A percentile compares a stretch with the other conserved stretches of the same genome.
Conservation (phyloP, 37 sponge, comb jelly and placozoan species). For the Aphrocallistes beatrix region DNA sequence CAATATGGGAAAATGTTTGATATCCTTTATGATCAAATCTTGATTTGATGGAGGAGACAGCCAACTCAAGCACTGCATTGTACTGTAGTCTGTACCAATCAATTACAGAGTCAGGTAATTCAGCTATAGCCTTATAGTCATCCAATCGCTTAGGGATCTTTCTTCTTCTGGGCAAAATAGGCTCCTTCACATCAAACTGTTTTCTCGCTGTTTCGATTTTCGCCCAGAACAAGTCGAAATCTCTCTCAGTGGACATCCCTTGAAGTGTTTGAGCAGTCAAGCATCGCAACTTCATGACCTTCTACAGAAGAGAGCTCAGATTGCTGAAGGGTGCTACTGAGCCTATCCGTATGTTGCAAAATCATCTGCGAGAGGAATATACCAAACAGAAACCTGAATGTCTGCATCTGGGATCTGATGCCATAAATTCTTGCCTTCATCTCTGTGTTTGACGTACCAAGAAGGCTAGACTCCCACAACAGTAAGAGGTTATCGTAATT, state of each 20-base stretch:
- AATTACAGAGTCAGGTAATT: slow-evolving; percentile 2
- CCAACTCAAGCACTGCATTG: slow-evolving; percentile 28
- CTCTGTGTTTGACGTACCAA: slow-evolving; percentile 21
- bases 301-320: background rate
- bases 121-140: background rate
- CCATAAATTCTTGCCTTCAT: slow-evolving; percentile 27
- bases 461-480: slow-evolving; percentile 12
- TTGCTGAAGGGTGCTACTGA: slow-evolving; percentile 4
- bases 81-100: slow-evolving; percentile 21
- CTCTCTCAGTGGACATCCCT: background rate
- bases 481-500: background rate
- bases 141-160: slow-evolving; percentile 17
- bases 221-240: background rate
- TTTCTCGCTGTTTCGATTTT: background rate
- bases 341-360: slow-evolving; percentile 1
- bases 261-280: background rate
- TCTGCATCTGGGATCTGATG: background rate
- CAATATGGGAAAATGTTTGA: background rate
- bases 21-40: slow-evolving; percentile 29
- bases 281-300: slow-evolving; percentile 13
- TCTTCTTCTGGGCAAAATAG: slow-evolving; percentile 10
- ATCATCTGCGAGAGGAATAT: background rate
- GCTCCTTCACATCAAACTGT: slow-evolving; percentile 10
- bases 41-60: background rate
- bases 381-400: background rate